Evolutionary conservation across 1,140 invertebrate genomes (phyloP).

Genomic region (Drosophila tropicalis): DNA sequence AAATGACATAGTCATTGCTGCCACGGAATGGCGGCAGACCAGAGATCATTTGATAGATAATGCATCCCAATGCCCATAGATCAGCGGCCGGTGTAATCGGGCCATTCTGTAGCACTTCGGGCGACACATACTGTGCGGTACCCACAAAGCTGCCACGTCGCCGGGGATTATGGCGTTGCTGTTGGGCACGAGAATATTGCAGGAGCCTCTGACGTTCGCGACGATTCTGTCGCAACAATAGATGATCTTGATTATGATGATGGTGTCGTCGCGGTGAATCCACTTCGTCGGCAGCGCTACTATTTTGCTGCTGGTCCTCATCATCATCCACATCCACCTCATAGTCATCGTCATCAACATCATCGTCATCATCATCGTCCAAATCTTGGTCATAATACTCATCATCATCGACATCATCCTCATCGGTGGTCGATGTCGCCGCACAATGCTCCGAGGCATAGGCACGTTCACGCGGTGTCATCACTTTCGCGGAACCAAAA

Average conservation of each 20-base stretch:
- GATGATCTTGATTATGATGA: slow-evolving; percentile 13
- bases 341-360: slow-evolving; percentile 45
- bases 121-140: slow-evolving; percentile 99
- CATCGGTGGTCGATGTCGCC: slow-evolving; percentile 39
- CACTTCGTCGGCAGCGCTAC: slow-evolving; percentile 39
- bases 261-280: slow-evolving; percentile 42
- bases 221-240: neutral
- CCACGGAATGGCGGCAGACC: slow-evolving; percentile 96
- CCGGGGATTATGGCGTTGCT: slow-evolving; percentile 35
- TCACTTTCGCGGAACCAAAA: slow-evolving; percentile 97
- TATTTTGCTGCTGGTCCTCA: slow-evolving; percentile 32
- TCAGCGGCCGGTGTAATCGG: slow-evolving; percentile 92
- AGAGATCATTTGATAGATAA: slow-evolving; percentile 98
- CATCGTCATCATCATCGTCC: slow-evolving; percentile 46
- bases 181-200: slow-evolving; percentile 16
- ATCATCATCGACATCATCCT: slow-evolving; percentile 72
- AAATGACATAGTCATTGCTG: slow-evolving; percentile 97
- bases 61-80: slow-evolving; percentile 99
- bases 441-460: slow-evolving; percentile 49
- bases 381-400: slow-evolving; percentile 51
- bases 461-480: slow-evolving; percentile 83
- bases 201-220: slow-evolving; percentile 1
- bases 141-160: slow-evolving; percentile 96
- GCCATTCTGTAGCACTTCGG: slow-evolving; percentile 95
- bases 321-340: slow-evolving; percentile 45